phyloP scores from a whole-genome alignment of 2,113 vertebrate genomes.

The Hucho hucho region DNA sequence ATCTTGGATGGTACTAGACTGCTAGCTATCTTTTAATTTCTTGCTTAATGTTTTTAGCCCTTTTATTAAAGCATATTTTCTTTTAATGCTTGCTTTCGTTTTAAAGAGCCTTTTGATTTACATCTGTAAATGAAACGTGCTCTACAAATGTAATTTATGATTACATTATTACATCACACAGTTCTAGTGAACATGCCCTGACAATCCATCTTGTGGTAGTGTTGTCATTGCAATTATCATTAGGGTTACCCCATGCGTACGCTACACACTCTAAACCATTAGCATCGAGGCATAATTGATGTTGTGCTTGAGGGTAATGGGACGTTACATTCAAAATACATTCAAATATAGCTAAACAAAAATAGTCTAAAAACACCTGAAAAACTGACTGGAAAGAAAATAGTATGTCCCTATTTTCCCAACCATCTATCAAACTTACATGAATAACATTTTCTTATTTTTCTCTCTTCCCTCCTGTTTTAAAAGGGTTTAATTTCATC shows the following conservation, averaged over 20 bases:
- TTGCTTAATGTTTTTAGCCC: too few species aligned
- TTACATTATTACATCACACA: not conserved
- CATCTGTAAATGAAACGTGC: not conserved
- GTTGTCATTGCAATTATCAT: conserved; percentile 15
- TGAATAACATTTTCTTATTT: not conserved
- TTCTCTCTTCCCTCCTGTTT: not conserved
- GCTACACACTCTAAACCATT: conserved; percentile 11
- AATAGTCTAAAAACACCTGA: not conserved
- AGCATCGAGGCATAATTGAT: conserved; percentile 15
- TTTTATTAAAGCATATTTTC: too few species aligned
- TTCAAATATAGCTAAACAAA: not conserved
- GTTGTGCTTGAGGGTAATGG: conserved; percentile 33
- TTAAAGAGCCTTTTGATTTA: too few species aligned
- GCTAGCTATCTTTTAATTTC: too few species aligned
- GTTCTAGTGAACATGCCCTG: not conserved
- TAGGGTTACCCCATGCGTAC: conserved; percentile 4
- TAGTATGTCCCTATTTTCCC: not conserved
- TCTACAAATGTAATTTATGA: too few species aligned
- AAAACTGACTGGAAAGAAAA: not conserved
- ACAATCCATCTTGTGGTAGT: not conserved
- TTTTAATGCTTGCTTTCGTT: too few species aligned
- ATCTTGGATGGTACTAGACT: too few species aligned
- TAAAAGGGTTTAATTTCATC: conserved; percentile 3
- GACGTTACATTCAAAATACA: conserved; percentile 16
- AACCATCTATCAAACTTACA: not conserved